Percentiles rank a stretch among this genome's conserved stretches.
Evolutionary conservation across 2,888 invertebrate genomes (phyloP).

Genomic region (Trichopoda pennipes): DNA sequence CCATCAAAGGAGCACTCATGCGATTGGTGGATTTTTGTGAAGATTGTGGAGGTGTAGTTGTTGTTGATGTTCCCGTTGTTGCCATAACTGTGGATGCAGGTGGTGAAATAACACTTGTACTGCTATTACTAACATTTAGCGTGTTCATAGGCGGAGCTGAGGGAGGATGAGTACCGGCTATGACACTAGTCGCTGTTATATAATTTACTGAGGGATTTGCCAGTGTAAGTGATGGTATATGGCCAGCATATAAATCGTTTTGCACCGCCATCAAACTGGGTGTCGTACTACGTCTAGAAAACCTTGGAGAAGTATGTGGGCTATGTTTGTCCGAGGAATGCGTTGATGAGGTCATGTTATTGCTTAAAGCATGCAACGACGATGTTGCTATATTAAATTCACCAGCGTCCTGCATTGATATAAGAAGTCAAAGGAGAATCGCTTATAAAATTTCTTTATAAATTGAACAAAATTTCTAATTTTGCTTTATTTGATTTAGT

Average conservation of each 20-base stretch:
- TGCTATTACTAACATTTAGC: constrained; percentile 71
- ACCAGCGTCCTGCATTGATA: constrained; percentile 82
- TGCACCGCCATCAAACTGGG: constrained; percentile 80
- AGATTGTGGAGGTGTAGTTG: constrained; percentile 70
- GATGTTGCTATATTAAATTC: constrained; percentile 85
- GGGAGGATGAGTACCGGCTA: constrained; percentile 71
- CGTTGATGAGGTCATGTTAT: constrained; percentile 76
- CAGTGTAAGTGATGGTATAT: constrained; percentile 74
- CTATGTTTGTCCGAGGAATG: constrained; percentile 81
- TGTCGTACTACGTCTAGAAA: constrained; percentile 81
- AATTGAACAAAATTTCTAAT: neutral
- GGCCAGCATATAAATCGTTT: constrained; percentile 79
- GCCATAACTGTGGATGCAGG: constrained; percentile 49
- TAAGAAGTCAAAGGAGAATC: constrained; percentile 47
- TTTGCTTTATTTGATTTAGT: too few relatives aligned
- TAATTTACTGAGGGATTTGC: constrained; percentile 70
- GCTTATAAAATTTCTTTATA: constrained; percentile 43
- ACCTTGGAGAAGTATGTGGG: constrained; percentile 83
- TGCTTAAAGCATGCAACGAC: constrained; percentile 83
- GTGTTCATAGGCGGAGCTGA: constrained; percentile 77
- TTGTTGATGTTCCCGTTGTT: constrained; percentile 30
- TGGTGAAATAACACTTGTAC: constrained; percentile 63
- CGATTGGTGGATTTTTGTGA: constrained; percentile 79
- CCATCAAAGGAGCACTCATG: constrained; percentile 80
- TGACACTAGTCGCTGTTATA: constrained; percentile 69